Conservation (phyloP, 2,888 invertebrate species). For the Synergus itoensis region DNA sequence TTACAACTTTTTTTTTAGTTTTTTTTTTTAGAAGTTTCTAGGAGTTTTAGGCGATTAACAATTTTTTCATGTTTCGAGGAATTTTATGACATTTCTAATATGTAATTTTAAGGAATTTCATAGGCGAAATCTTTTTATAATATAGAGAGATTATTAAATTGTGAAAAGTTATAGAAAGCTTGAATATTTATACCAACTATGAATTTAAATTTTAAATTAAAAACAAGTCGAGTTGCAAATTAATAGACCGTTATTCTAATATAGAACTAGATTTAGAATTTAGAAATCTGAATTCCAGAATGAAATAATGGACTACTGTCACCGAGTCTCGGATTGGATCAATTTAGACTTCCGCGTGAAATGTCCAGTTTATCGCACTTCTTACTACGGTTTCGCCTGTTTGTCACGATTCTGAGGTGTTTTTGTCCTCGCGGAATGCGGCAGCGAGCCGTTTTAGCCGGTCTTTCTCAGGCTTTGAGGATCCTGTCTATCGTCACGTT, state of each 20-base stretch:
- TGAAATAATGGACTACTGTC: background rate
- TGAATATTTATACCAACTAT: background rate
- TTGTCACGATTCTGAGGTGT: slow-evolving; percentile 8
- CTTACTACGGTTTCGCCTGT: background rate
- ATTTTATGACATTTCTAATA: too few species aligned
- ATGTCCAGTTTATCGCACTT: background rate
- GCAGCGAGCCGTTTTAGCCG: slow-evolving; percentile 7
- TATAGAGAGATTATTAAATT: too few species aligned
- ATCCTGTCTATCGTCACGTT: slow-evolving; percentile 22
- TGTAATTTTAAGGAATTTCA: too few species aligned
- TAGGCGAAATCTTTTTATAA: too few species aligned
- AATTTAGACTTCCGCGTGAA: slow-evolving; percentile 2
- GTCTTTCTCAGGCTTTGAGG: slow-evolving; percentile 18
- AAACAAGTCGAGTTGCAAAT: background rate
- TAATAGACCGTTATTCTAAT: background rate
- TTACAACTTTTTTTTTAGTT: too few species aligned
- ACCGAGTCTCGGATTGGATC: background rate
- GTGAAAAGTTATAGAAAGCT: too few species aligned
- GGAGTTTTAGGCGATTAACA: too few species aligned
- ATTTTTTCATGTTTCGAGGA: too few species aligned
- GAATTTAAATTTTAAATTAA: background rate
- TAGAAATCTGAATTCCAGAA: background rate
- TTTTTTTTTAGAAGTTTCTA: too few species aligned
- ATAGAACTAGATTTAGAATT: background rate
- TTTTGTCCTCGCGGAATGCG: background rate